A percentile compares a stretch with the other conserved stretches of the same genome.
Evolutionary conservation across 1,140 invertebrate genomes (phyloP).

Genomic region (Anagrus nilaparvatae): DNA sequence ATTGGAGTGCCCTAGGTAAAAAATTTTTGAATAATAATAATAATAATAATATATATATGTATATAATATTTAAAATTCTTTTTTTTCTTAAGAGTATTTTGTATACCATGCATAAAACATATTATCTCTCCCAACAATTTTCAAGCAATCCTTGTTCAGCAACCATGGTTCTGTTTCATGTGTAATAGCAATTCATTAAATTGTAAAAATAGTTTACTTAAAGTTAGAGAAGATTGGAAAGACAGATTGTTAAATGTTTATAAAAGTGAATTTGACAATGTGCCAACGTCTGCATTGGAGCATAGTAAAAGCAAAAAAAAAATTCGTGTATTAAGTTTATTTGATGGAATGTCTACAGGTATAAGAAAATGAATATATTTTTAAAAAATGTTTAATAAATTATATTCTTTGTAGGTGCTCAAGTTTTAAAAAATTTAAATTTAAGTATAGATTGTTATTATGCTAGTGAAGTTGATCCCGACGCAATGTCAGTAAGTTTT

Average conservation of each 20-base stretch:
- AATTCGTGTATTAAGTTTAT: constrained; percentile 45
- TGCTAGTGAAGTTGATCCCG: constrained; percentile 46
- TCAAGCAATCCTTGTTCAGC: constrained; percentile 24
- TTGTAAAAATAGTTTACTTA: constrained; percentile 14
- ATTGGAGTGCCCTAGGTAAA: constrained; percentile 29
- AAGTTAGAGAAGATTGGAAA: constrained; percentile 26
- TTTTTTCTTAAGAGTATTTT: constrained; percentile 31
- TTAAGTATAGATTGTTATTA: constrained; percentile 34
- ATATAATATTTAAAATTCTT: background rate
- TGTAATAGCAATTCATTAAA: constrained; percentile 18
- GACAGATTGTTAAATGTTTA: too few species aligned
- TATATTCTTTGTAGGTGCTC: background rate
- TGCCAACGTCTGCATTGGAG: too few species aligned
- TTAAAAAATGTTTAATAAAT: too few species aligned
- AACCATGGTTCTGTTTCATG: constrained; percentile 33
- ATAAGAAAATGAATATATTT: constrained; percentile 5
- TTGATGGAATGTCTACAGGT: constrained; percentile 51
- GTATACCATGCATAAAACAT: constrained; percentile 32
- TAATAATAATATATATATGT: too few species aligned
- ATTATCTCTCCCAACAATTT: constrained; percentile 26
- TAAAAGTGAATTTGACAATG: too few species aligned
- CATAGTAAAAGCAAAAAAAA: constrained; percentile 21
- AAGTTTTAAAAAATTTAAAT: background rate
- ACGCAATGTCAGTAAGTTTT: constrained; percentile 42
- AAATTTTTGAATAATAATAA: too few species aligned